Evolutionary conservation across 2,113 vertebrate species (phyloP), one percentile per base, ranked within the genome.

Genomic region (Cyprinodon tularosa): DNA sequence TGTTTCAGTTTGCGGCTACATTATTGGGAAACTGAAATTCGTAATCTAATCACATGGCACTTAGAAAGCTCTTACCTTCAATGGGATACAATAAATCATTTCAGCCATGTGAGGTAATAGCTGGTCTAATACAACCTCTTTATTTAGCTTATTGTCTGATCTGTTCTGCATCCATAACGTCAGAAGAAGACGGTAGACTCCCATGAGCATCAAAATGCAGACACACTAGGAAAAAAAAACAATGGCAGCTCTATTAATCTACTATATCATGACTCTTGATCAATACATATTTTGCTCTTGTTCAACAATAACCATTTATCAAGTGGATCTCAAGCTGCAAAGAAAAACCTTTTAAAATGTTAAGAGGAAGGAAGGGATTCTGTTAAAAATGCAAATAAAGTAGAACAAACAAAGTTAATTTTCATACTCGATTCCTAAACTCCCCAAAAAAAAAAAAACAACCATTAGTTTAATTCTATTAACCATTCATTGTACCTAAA

Each of bases 261-360:
- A 83, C 81, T 69, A 37, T 67, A 77, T 84, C 76, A 84, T 68
- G 75, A 74, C 57, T 50, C 76, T 61, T 84, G 88, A 92, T 94
- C 94, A 88, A 90, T 90, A 94, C 88, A 88, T 77, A 84, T 86
- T 86, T 92, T 90, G 86, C 85, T 91, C 84, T 74, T 80, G 81
- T 85, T 84, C 84, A 93, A 91, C 92, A 91, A 93, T 90, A 93
- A 90, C 82, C 91, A 93, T 95, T 92, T 47, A 84, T 94, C 94
- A 94, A 88, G 86, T 90, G 74, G 81, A 63, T 69, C 70, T 68
- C 53, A 50, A 40, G 81, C 75, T 74, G 72, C 22, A 44, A 68
- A 71, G 53, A 62, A 62, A 44, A 88, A 79, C 75, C 88, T 92
- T 92, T 92, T 89, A 87, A 89, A 76, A 84, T 60, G 82, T 86